Evolutionary conservation across 35 echinoderm and acorn worm genomes (phyloP).

Genomic region (Ophioderma brevispina): DNA sequence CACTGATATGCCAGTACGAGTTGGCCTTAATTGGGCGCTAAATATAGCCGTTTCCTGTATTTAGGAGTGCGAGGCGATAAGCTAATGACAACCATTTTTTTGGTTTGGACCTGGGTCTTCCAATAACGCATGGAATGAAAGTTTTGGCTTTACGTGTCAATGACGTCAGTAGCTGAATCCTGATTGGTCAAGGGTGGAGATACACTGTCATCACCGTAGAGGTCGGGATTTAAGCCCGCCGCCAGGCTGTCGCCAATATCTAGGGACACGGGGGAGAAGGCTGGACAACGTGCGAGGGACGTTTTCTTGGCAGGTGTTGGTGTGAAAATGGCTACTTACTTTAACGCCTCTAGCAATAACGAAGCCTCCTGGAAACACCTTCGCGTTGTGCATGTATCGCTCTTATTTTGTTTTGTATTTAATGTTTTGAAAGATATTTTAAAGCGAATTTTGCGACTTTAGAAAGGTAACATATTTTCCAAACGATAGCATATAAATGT

Average conservation of each 20-base stretch:
- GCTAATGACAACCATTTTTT: not conserved
- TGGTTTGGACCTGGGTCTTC: not conserved
- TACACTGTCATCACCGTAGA: not conserved
- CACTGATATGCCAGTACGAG: not conserved
- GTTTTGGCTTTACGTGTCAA: not conserved
- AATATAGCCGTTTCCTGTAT: not conserved
- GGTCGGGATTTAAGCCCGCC: not conserved
- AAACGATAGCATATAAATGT: no score
- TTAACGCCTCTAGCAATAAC: not conserved
- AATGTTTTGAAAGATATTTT: no score
- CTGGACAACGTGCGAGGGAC: not conserved
- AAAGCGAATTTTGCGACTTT: no score
- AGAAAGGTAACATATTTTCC: no score
- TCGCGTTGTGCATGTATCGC: no score
- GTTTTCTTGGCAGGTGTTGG: not conserved
- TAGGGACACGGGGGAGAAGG: not conserved
- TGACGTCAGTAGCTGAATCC: not conserved
- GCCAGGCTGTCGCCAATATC: not conserved
- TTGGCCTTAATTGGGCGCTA: slow-evolving; percentile 9
- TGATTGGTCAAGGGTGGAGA: not conserved
- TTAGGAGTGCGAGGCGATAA: not conserved
- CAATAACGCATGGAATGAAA: not conserved
- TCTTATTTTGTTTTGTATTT: no score
- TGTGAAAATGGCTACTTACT: not conserved
- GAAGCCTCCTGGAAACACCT: no score